These are phyloP conservation scores for Phyllotreta striolata DNA, from an alignment of 2,888 invertebrate species.

Conservation along the genomic window DNA sequence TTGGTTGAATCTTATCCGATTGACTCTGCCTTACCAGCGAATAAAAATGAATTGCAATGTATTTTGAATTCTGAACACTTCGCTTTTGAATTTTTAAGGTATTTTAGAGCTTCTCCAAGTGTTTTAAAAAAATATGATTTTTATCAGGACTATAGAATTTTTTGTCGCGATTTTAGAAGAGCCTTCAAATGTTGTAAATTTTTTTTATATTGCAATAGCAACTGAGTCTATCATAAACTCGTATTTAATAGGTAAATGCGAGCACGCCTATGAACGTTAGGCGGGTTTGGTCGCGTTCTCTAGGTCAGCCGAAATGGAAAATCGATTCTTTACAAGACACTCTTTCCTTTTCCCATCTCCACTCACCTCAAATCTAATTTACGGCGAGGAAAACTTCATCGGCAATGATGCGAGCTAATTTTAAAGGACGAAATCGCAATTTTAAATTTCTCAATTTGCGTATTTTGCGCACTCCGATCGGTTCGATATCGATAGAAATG, in stretches of 20 bases:
- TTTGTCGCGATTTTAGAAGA: too few relatives aligned
- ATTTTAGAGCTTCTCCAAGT: too few relatives aligned
- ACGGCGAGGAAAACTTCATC: constrained; percentile 19
- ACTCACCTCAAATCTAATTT: constrained; percentile 34
- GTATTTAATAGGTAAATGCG: too few relatives aligned
- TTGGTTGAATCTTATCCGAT: neutral
- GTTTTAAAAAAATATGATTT: too few relatives aligned
- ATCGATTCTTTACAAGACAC: constrained; percentile 46
- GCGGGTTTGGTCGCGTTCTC: constrained; percentile 40
- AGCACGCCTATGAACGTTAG: constrained; percentile 45
- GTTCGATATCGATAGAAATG: too few relatives aligned
- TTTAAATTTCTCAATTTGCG: constrained; percentile 3
- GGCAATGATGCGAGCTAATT: constrained; percentile 3
- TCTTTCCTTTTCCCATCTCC: constrained; percentile 31
- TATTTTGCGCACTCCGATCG: constrained; percentile 4
- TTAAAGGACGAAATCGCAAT: constrained; percentile 21
- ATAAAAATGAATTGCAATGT: too few relatives aligned
- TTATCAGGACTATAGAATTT: neutral
- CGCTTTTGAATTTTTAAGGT: too few relatives aligned
- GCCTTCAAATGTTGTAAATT: too few relatives aligned
- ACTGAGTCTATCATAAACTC: too few relatives aligned
- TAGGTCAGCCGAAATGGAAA: constrained; percentile 52
- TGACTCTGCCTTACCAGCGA: too few relatives aligned
- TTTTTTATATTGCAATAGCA: too few relatives aligned
- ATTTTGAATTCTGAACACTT: too few relatives aligned